Evolutionary conservation across 2,113 vertebrate species (phyloP).

Genomic region (Coptodon rendalli): DNA sequence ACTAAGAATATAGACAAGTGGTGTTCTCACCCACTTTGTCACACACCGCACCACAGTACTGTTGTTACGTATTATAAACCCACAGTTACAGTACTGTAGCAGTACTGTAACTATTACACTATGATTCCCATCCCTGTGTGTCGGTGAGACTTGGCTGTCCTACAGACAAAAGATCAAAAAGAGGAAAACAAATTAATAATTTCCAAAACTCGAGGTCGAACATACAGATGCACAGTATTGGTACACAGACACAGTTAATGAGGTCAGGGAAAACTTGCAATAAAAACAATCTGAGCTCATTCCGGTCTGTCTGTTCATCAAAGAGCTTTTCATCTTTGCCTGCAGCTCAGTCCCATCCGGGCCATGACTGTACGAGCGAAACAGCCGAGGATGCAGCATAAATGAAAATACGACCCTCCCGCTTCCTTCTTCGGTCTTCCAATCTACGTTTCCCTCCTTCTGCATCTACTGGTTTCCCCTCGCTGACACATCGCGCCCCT

Average conservation of each 20-base stretch:
- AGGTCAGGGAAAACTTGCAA: constrained; percentile 37
- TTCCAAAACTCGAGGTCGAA: background rate
- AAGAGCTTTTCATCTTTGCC: constrained; percentile 30
- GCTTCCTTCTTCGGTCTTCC: constrained; percentile 2
- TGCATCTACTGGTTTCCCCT: background rate
- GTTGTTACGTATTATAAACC: background rate
- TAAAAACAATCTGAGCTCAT: constrained; percentile 28
- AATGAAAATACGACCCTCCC: constrained; percentile 19
- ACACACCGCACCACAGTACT: background rate
- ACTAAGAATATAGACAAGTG: too few relatives aligned
- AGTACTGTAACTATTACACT: background rate
- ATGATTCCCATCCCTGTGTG: background rate
- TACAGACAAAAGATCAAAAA: background rate
- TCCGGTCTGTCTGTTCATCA: constrained; percentile 17
- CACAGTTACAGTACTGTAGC: background rate
- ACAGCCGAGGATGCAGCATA: background rate
- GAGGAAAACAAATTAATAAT: background rate
- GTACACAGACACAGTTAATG: constrained; percentile 26
- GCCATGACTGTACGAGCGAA: background rate
- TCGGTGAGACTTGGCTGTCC: background rate
- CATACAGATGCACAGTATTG: background rate
- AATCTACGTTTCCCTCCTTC: background rate
- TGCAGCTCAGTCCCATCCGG: constrained; percentile 11
- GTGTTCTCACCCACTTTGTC: too few relatives aligned
- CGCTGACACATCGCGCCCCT: background rate